Percentiles rank a stretch among this genome's conserved stretches.
Conservation (phyloP, 2,797 vertebrate genomes). For the Moxostoma hubbsi region DNA sequence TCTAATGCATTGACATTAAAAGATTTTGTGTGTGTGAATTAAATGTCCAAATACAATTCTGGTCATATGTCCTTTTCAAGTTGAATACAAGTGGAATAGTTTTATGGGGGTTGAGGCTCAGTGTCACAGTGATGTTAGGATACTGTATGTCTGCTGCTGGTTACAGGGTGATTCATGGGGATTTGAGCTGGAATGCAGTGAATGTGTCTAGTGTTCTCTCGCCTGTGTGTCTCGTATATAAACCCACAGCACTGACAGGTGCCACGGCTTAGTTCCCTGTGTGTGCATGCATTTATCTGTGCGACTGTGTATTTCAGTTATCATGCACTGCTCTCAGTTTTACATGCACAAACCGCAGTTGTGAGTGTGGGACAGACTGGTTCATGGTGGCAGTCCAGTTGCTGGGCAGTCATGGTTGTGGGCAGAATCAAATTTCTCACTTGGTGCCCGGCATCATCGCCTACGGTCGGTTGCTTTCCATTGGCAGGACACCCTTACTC, state of each 20-base stretch:
- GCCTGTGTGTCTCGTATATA: neutral
- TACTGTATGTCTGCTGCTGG: constrained; percentile 18
- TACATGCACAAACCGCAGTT: constrained; percentile 37
- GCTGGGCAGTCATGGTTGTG: constrained; percentile 66
- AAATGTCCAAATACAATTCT: too few species aligned
- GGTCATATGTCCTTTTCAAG: too few species aligned
- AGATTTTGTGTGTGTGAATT: too few species aligned
- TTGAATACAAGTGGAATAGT: too few species aligned
- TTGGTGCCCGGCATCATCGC: constrained; percentile 69
- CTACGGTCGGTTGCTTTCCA: constrained; percentile 73
- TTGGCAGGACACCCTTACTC: constrained; percentile 69
- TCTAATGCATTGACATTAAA: too few species aligned
- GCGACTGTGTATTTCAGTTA: constrained; percentile 47
- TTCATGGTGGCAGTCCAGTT: constrained; percentile 73
- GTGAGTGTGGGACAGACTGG: constrained; percentile 66
- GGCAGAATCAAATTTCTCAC: constrained; percentile 71
- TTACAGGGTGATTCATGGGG: constrained; percentile 39
- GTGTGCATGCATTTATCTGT: constrained; percentile 54
- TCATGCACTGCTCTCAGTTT: constrained; percentile 26
- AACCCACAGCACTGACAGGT: constrained; percentile 67
- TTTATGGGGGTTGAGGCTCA: neutral
- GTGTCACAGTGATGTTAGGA: neutral
- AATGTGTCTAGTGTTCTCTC: constrained; percentile 44
- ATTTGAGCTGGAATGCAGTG: constrained; percentile 53
- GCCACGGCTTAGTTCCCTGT: constrained; percentile 54